phyloP scores from a whole-genome alignment of 1,140 invertebrate species.

The Cardiocondyla obscurior region DNA sequence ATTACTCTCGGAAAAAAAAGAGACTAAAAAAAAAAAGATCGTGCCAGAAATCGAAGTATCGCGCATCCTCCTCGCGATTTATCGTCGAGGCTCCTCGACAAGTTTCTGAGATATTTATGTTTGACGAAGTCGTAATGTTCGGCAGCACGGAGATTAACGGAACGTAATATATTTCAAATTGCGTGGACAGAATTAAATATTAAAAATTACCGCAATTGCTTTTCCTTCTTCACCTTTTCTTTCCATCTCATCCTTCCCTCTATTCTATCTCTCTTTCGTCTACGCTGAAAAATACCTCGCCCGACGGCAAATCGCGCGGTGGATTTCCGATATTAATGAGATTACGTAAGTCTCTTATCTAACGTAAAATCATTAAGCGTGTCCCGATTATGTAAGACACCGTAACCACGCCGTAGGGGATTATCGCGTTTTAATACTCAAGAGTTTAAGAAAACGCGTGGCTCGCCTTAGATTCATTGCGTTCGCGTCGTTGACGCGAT shows the following conservation, averaged over 20 bases:
- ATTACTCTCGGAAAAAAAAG: not conserved
- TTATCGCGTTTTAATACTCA: constrained; percentile 48
- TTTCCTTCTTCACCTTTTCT: not conserved
- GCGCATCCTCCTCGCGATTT: not conserved
- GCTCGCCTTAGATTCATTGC: not conserved
- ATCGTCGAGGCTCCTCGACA: not conserved
- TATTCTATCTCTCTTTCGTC: not conserved
- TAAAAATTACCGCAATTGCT: constrained; percentile 25
- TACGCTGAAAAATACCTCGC: constrained; percentile 31
- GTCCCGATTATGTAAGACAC: constrained; percentile 38
- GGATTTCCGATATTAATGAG: constrained; percentile 52
- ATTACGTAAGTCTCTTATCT: constrained; percentile 53
- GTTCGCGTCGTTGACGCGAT: not conserved
- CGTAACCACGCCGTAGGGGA: not conserved
- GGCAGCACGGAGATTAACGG: not conserved
- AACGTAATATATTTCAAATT: not conserved
- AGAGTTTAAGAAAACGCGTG: not conserved
- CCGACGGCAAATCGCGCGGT: constrained; percentile 1
- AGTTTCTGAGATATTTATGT: not conserved
- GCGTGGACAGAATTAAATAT: not conserved
- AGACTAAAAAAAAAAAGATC: not conserved
- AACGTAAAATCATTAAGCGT: constrained; percentile 50
- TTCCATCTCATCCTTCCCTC: not conserved
- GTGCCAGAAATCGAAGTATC: not conserved
- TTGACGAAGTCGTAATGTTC: not conserved